These are phyloP conservation scores for Caenorhabditis uteleia DNA, from an alignment of 2,888 invertebrate species.

Conservation along the genomic window DNA sequence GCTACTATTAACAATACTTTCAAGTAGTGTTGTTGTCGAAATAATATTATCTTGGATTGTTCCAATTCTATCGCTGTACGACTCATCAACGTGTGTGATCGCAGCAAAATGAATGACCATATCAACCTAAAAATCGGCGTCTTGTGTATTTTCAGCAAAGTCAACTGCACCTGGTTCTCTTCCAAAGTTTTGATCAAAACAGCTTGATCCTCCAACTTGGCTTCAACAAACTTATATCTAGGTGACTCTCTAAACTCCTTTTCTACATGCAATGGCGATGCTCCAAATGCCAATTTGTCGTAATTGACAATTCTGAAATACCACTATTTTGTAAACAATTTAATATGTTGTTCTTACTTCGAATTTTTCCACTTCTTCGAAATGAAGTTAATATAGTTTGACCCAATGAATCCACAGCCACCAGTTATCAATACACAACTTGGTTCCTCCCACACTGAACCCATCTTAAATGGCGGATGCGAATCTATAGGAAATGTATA, in stretches of 20 bases:
- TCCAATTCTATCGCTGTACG: slow-evolving; percentile 67
- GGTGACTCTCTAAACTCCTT: slow-evolving; percentile 44
- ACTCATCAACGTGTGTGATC: slow-evolving; percentile 69
- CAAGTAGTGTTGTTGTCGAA: slow-evolving; percentile 64
- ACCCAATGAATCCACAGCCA: slow-evolving; percentile 69
- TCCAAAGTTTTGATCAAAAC: slow-evolving; percentile 48
- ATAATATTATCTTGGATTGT: slow-evolving; percentile 68
- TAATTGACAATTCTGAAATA: slow-evolving; percentile 61
- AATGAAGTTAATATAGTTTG: slow-evolving; percentile 67
- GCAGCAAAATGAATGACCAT: slow-evolving; percentile 69
- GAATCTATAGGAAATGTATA: not conserved
- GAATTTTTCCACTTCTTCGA: slow-evolving; percentile 60
- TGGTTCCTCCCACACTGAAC: slow-evolving; percentile 43
- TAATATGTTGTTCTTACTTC: slow-evolving; percentile 45
- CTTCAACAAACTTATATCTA: slow-evolving; percentile 62
- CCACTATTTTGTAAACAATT: slow-evolving; percentile 2
- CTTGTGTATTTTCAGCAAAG: not conserved
- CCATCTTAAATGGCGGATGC: slow-evolving; percentile 20
- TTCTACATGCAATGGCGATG: slow-evolving; percentile 49
- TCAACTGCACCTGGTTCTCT: slow-evolving; percentile 49
- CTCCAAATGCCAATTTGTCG: slow-evolving; percentile 66
- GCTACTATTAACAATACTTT: slow-evolving; percentile 60
- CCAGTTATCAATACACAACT: slow-evolving; percentile 64
- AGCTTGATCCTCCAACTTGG: slow-evolving; percentile 56
- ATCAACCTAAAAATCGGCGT: slow-evolving; percentile 47